Evolutionary conservation across 2,888 invertebrate genomes (phyloP).

Genomic region (Crossocerus cetratus): DNA sequence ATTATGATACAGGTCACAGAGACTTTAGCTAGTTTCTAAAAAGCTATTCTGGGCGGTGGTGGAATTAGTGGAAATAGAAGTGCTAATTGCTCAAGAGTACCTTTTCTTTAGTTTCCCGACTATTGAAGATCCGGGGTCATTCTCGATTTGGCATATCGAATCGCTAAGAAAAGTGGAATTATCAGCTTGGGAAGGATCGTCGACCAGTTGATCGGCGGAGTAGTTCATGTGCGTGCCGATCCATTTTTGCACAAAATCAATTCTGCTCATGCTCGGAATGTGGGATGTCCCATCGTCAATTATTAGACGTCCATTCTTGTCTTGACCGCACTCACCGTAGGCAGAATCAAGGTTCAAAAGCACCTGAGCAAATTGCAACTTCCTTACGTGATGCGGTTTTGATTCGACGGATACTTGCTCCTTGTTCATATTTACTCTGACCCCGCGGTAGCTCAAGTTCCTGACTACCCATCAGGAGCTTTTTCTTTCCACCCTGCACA

Average conservation of each 20-base stretch:
- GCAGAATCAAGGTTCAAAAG: slow-evolving; percentile 28
- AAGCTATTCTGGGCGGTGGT: too few species aligned
- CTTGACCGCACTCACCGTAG: background rate
- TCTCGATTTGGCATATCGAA: slow-evolving; percentile 12
- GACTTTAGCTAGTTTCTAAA: too few species aligned
- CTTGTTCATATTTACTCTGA: background rate
- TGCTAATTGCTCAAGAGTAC: too few species aligned
- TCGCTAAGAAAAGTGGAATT: background rate
- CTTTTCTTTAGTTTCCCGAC: too few species aligned
- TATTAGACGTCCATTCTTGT: slow-evolving; percentile 7
- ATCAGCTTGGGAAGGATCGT: background rate
- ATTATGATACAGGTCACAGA: too few species aligned
- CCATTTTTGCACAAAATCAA: slow-evolving; percentile 60
- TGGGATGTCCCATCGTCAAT: slow-evolving; percentile 16
- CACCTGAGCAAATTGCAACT: slow-evolving; percentile 47
- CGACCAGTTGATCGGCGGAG: background rate
- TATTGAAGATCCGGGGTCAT: too few species aligned
- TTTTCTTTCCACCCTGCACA: too few species aligned
- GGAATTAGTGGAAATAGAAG: too few species aligned
- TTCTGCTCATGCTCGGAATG: slow-evolving; percentile 44
- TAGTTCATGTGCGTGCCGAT: slow-evolving; percentile 40
- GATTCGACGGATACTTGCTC: too few species aligned
- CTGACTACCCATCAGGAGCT: too few species aligned
- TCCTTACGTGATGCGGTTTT: slow-evolving; percentile 49
- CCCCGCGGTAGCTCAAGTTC: too few species aligned